A percentile compares a stretch with the other conserved stretches of the same genome.
These are phyloP conservation scores for Apaloderma vittatum DNA, from an alignment of 2,113 vertebrate genomes.

Conservation along the genomic window DNA sequence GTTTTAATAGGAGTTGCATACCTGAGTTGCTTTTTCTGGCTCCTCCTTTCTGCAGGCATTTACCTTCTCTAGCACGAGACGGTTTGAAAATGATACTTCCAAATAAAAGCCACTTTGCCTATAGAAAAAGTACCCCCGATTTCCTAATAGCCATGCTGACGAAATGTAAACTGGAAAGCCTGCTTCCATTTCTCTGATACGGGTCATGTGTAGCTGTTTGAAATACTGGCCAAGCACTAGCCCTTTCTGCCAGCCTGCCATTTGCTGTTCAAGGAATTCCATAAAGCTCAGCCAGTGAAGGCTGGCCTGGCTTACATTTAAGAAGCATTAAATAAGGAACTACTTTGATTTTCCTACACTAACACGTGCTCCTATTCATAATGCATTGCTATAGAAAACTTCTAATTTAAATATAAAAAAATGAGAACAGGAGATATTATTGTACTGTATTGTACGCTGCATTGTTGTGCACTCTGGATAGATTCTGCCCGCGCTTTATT, in stretches of 20 bases:
- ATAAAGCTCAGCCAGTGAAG: background rate
- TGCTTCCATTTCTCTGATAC: background rate
- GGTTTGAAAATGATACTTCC: background rate
- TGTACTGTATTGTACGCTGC: background rate
- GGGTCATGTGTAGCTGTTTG: background rate
- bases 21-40: background rate
- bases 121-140: background rate
- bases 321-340: background rate
- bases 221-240: background rate
- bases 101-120: background rate
- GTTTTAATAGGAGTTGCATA: background rate
- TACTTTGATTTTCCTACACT: background rate
- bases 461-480: background rate
- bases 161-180: background rate
- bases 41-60: background rate
- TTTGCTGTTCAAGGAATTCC: background rate
- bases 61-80: background rate
- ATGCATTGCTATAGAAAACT: background rate
- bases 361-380: background rate
- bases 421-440: background rate
- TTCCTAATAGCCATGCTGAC: background rate
- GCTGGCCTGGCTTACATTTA: background rate
- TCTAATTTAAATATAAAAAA: background rate
- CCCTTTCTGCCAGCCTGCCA: background rate
- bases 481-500: conserved; percentile 11